Conservation (phyloP, 2,888 invertebrate genomes). For the Dinocampus coccinellae region DNA sequence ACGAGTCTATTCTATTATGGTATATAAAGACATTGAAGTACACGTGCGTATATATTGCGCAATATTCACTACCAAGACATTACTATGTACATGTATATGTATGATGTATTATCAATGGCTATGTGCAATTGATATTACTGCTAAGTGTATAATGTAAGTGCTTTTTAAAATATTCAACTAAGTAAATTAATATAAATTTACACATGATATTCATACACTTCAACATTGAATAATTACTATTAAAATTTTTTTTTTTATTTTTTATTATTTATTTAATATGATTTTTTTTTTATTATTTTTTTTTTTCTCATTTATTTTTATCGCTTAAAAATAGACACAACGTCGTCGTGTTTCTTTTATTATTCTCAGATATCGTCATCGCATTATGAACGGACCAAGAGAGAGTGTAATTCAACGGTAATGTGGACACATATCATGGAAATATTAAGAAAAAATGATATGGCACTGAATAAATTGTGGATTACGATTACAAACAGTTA, state of each 20-base stretch:
- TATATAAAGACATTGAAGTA: slow-evolving; percentile 9
- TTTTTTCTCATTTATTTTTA: neutral
- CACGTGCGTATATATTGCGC: slow-evolving; percentile 25
- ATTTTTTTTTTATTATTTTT: neutral
- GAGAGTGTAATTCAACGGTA: neutral
- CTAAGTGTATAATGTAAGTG: neutral
- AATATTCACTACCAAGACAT: slow-evolving; percentile 1
- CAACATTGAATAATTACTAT: too few relatives aligned
- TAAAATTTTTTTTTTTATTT: too few relatives aligned
- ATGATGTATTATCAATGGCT: neutral
- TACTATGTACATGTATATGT: slow-evolving; percentile 1
- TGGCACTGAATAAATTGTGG: neutral
- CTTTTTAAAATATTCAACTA: neutral
- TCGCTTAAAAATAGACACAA: neutral
- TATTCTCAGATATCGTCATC: slow-evolving; percentile 4
- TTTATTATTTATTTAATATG: neutral
- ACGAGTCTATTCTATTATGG: slow-evolving; percentile 8
- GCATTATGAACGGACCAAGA: neutral
- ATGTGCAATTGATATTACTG: neutral
- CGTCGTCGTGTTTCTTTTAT: neutral
- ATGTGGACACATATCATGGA: neutral
- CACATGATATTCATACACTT: too few relatives aligned
- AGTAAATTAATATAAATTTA: neutral
- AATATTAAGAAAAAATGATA: neutral
- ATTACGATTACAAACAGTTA: neutral